Percentiles rank a stretch among this genome's conserved stretches.
Conservation (phyloP, 2,797 vertebrate genomes). For the Anisognathus igniventris region DNA sequence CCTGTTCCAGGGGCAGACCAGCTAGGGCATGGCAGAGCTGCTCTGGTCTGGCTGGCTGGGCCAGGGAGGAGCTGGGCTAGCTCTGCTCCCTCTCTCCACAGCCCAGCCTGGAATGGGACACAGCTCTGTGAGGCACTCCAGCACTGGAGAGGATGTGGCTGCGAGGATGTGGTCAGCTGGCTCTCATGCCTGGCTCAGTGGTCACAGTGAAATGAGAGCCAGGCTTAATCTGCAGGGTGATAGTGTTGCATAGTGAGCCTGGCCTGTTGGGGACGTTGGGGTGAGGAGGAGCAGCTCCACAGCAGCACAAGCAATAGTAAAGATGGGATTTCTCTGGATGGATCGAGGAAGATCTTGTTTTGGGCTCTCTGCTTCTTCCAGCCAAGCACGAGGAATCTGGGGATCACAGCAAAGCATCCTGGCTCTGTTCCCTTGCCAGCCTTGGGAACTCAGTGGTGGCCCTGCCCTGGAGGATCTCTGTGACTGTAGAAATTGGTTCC, state of each 20-base stretch:
- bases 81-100: neutral
- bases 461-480: neutral
- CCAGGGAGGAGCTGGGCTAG: neutral
- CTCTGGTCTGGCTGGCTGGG: neutral
- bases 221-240: neutral
- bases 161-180: neutral
- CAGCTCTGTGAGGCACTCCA: neutral
- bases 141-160: neutral
- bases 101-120: neutral
- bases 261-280: neutral
- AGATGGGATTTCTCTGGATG: neutral
- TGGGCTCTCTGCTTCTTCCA: neutral
- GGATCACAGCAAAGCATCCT: neutral
- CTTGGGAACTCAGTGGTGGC: neutral
- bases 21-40: neutral
- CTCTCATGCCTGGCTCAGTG: neutral
- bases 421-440: neutral
- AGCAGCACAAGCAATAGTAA: neutral
- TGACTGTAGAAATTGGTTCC: neutral
- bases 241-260: neutral
- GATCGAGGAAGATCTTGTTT: neutral
- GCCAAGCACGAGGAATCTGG: neutral
- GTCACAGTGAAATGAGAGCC: neutral
- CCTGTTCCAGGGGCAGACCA: neutral
- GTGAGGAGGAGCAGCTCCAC: neutral